A percentile compares a stretch with the other conserved stretches of the same genome.
Conservation (phyloP, 2,797 vertebrate species). For the Sylvia borin region DNA sequence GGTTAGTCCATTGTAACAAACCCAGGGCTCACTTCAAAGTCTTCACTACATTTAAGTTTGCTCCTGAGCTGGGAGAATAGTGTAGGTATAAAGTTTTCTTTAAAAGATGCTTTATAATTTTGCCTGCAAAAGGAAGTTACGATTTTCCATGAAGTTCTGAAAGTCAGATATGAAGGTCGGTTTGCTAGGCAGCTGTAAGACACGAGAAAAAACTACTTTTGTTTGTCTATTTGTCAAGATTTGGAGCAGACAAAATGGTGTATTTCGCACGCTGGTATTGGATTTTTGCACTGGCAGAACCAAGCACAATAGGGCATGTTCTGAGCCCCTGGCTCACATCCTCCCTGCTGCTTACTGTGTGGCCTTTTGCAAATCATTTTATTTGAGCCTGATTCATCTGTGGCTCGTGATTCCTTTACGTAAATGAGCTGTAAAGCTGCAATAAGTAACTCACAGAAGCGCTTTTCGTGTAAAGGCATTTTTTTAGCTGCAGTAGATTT, state of each 20-base stretch:
- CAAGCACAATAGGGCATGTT: background rate
- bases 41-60: constrained; percentile 11
- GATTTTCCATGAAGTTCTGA: background rate
- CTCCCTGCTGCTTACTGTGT: constrained; percentile 1
- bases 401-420: background rate
- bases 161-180: background rate
- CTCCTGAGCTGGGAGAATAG: background rate
- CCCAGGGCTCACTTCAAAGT: constrained; percentile 32
- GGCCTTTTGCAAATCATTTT: constrained; percentile 27
- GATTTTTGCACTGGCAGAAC: background rate
- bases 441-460: background rate
- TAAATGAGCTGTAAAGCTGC: constrained; percentile 26
- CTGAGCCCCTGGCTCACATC: background rate
- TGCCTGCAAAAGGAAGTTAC: background rate
- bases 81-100: background rate
- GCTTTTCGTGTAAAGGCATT: background rate
- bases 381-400: constrained; percentile 29
- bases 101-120: constrained; percentile 10
- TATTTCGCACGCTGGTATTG: background rate
- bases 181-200: background rate
- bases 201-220: background rate
- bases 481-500: background rate
- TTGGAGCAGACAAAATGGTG: background rate
- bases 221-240: background rate
- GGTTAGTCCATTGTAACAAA: constrained; percentile 53